Percentiles rank a stretch among this genome's conserved stretches.
phyloP scores from a whole-genome alignment of 1,140 invertebrate genomes.

The Parasteatoda tepidariorum region DNA sequence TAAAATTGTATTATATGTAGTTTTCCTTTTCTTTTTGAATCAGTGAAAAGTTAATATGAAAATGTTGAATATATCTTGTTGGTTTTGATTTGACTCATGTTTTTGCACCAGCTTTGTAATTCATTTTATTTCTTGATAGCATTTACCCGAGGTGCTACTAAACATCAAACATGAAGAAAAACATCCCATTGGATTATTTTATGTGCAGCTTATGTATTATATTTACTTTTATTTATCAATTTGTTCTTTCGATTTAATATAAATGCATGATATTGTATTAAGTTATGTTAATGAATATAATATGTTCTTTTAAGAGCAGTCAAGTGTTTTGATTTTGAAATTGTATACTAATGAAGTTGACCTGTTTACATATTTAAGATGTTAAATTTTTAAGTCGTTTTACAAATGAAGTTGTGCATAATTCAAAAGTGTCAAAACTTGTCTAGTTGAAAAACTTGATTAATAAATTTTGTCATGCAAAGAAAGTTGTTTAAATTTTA shows the following conservation, averaged over 20 bases:
- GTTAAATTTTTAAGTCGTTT: constrained; percentile 56
- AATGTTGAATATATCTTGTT: constrained; percentile 5
- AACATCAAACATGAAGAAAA: constrained; percentile 38
- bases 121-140: constrained; percentile 35
- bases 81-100: constrained; percentile 6
- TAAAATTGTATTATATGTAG: too few species aligned
- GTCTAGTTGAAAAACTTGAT: constrained; percentile 53
- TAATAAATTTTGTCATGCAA: constrained; percentile 55
- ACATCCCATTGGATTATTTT: constrained; percentile 41
- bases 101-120: constrained; percentile 27
- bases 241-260: constrained; percentile 9
- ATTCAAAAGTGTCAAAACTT: constrained; percentile 45
- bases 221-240: constrained; percentile 43
- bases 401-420: constrained; percentile 50
- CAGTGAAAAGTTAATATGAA: constrained; percentile 3
- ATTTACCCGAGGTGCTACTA: constrained; percentile 45
- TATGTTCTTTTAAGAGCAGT: background rate
- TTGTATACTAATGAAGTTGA: constrained; percentile 46
- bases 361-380: constrained; percentile 55
- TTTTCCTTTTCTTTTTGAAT: too few species aligned
- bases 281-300: constrained; percentile 32
- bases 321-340: constrained; percentile 48
- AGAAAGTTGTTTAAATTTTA: too few species aligned
- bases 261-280: constrained; percentile 13
- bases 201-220: constrained; percentile 50